These are phyloP conservation scores for Thalassarche chlororhynchos DNA, from an alignment of 2,113 vertebrate species.

Conservation along the genomic window DNA sequence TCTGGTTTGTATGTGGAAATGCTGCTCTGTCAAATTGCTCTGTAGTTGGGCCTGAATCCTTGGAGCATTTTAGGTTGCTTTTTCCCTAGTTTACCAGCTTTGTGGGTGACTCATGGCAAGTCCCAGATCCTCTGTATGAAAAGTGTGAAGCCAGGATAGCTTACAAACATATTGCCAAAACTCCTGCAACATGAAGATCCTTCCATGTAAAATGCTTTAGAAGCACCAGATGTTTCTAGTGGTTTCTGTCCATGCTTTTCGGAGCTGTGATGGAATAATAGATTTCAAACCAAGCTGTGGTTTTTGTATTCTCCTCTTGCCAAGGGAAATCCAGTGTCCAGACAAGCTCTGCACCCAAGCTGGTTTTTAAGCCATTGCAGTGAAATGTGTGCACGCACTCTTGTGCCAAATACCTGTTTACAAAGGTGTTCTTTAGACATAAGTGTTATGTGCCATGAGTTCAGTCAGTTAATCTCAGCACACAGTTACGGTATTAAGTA, in stretches of 20 bases:
- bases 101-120: neutral
- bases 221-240: neutral
- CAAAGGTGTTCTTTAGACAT: neutral
- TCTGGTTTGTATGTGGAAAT: neutral
- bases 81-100: neutral
- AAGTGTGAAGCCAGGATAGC: neutral
- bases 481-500: neutral
- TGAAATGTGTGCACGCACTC: rapidly evolving
- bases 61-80: neutral
- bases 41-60: neutral
- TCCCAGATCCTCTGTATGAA: neutral
- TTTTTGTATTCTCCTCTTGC: neutral
- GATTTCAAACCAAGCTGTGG: neutral
- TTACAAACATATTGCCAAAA: neutral
- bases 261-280: neutral
- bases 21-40: neutral
- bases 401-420: neutral
- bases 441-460: neutral
- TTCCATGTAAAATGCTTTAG: neutral
- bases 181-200: neutral
- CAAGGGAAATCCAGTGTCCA: neutral
- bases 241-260: neutral
- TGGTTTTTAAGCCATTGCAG: neutral
- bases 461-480: neutral
- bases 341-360: neutral